These are phyloP conservation scores for Anastrepha obliqua DNA, from an alignment of 1,140 invertebrate genomes.

Conservation along the genomic window DNA sequence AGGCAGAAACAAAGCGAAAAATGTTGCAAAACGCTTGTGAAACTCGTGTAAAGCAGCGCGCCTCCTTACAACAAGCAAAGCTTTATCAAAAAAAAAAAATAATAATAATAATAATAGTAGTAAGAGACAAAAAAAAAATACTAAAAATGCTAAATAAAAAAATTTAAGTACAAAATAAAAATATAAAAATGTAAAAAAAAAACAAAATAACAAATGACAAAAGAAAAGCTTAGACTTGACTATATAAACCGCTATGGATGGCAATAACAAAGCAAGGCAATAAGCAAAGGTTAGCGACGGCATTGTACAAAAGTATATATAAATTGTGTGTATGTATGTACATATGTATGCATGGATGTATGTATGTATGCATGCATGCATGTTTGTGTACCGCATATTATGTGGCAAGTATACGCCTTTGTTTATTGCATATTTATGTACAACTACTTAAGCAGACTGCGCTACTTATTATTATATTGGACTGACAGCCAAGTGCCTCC, in stretches of 20 bases:
- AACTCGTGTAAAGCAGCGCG: not conserved
- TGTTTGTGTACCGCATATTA: not conserved
- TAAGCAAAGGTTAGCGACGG: not conserved
- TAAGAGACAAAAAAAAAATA: constrained; percentile 10
- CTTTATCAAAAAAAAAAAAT: not conserved
- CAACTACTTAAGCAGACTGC: not conserved
- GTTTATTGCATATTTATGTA: not conserved
- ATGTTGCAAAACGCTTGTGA: constrained; percentile 30
- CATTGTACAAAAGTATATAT: not conserved
- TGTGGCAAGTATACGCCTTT: not conserved
- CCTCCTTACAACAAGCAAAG: not conserved
- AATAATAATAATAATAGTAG: not conserved
- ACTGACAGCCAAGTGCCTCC: constrained; percentile 1
- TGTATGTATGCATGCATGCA: not conserved
- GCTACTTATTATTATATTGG: constrained; percentile 28
- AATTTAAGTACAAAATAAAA: not conserved
- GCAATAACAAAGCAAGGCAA: not conserved
- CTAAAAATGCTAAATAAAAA: not conserved
- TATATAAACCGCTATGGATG: constrained; percentile 27
- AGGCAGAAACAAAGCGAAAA: not conserved
- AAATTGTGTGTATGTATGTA: not conserved
- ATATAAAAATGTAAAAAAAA: not conserved
- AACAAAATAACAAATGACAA: not conserved
- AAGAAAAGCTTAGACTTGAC: not conserved
- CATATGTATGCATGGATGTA: not conserved